These are phyloP conservation scores for Hippocampus barbouri DNA, from an alignment of 2,113 vertebrate species.

Conservation along the genomic window DNA sequence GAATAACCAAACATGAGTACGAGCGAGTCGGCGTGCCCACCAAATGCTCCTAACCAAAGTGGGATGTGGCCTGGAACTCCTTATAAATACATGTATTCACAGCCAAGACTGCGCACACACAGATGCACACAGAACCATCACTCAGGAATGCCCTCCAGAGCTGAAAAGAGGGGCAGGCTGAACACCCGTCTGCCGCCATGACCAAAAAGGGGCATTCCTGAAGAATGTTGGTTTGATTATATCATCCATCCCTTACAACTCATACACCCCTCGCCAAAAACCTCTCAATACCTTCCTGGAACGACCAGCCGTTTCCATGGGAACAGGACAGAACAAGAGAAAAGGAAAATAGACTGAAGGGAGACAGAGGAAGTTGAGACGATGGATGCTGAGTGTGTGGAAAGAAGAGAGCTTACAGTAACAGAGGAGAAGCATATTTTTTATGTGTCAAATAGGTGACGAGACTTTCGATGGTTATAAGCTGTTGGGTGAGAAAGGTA, in stretches of 20 bases:
- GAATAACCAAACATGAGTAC: no score
- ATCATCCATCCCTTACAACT: conserved; percentile 59
- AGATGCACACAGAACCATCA: conserved; percentile 5
- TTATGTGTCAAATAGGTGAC: conserved; percentile 16
- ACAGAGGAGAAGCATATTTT: conserved; percentile 3
- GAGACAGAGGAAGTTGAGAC: conserved; percentile 29
- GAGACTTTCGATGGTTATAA: conserved; percentile 15
- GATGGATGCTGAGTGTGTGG: conserved; percentile 35
- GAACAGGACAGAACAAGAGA: conserved; percentile 56
- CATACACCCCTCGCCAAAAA: conserved; percentile 43
- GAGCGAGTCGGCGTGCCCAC: neutral
- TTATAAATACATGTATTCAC: neutral
- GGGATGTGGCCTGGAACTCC: neutral
- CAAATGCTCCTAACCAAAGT: neutral
- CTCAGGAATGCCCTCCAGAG: neutral
- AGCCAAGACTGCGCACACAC: neutral
- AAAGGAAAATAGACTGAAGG: conserved; percentile 22
- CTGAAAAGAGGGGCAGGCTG: neutral
- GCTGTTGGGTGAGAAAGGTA: neutral
- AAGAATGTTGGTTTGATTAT: conserved; percentile 50
- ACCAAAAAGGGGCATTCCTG: conserved; percentile 55
- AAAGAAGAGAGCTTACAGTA: conserved; percentile 13
- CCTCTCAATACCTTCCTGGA: conserved; percentile 53
- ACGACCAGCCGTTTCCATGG: conserved; percentile 71
- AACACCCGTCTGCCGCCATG: neutral